Evolutionary conservation across 2,888 invertebrate genomes (phyloP), one percentile per base, ranked within the genome.

Genomic region (Latheticus oryzae): DNA sequence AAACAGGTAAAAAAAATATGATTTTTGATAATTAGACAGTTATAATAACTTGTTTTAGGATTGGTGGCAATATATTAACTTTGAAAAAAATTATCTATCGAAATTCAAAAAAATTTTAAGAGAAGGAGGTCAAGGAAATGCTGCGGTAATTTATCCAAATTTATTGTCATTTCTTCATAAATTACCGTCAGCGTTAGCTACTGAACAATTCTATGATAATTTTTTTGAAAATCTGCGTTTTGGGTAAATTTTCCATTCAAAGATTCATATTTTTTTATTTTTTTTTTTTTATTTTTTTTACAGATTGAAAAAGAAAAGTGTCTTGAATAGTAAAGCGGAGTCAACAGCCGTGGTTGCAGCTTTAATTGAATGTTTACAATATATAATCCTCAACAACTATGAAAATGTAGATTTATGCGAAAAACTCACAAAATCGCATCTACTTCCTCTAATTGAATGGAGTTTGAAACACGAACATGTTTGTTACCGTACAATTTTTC

Each of bases 81-180:
- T 90, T 38, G 87, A 88, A 60, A 93, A 92, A 73, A 80, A 87
- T 1, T 82, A 94, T 21, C 76, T 89, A 55, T 87, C 89, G 0
- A 89, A 89, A 76, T 73, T 93, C n/a, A 86, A 84, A 76, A 79
- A 81, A 37, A 78, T 89, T 26, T 73, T 92, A 28, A 83, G 83
- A 61, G 84, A 84, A 69, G 92, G 89, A 40, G 93, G 91, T 0
- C 85, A 89, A 79, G 91, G 91, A 15, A 90, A 88, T 76, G 91
- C 93, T 4, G 79, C 82, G 43, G 81, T 85, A 3, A 83, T 94
- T 65, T 87, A 86, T 57, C 89, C 89, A 11, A 86, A 89, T 76
- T 76, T 95, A 51, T 78, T 93, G 50, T 92, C 93, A 5, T 81
- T 95, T 58, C 73, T 95, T 37, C 89, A 90, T 2, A 83, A 85